Base-by-base conservation (phyloP, 2,113 vertebrate genomes). In the Trachemys scripta region DNA sequence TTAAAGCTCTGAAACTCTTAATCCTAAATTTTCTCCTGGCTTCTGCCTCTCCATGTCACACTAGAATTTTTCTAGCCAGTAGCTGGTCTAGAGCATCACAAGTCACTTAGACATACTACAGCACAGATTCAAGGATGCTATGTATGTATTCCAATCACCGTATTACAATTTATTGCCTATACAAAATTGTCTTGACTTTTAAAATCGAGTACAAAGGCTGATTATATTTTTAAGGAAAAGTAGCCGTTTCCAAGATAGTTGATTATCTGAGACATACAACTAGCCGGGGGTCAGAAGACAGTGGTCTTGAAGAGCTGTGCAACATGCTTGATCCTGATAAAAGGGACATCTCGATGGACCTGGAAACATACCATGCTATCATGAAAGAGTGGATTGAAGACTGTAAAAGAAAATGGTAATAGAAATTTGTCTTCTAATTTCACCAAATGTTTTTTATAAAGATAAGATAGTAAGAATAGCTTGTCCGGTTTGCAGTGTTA, bases 311-410 rank as follows among this genome's bases (percentile, higher is more conserved):
- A 65, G 99, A 99, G 31, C 98, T 99, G 8, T 99, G 98, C 90
- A 98, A 98, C 95, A 98, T 99, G 98, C 98, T 99, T 47, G 99
- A 99, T 88, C 99, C 99, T 0, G 99, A 99, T 8, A 98, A 97
- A 82, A 98, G 98, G 88, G 99, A 99, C 3, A 94, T 99, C 8
- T 99, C 98, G 14, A 96, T 99, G 53, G 99, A 99, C 94, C 97
- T 99, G 97, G 98, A 98, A 95, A 99, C 99, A 0, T 99, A 99
- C 45, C 99, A 98, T 0, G 98, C 98, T 0, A 65, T 99, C 91
- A 98, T 99, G 99, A 99, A 96, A 94, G 99, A 99, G 95, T 99
- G 99, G 99, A 98, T 99, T 2, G 98, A 99, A 24, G 98, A 98
- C 96, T 98, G 98, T 54, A 98, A 98, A 85, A 99, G 97, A 79